Base-by-base conservation (phyloP, 1,140 invertebrate species). In the Zaprionus vittiger region DNA sequence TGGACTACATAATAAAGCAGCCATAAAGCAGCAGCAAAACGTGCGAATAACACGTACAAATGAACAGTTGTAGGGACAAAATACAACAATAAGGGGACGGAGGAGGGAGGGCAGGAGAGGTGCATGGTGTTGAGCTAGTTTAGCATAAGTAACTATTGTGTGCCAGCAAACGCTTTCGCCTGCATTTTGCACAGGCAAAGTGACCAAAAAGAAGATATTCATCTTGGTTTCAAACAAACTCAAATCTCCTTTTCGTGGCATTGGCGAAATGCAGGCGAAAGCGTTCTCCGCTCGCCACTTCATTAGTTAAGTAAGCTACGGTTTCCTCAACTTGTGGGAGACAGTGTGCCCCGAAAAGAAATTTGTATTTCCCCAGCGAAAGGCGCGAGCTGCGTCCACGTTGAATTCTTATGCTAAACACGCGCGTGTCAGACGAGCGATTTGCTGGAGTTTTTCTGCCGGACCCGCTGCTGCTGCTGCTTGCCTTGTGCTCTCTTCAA, bases 11-110 rank as follows among this genome's bases (percentile, higher is more conserved):
- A 89, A 87, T 89, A 89, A 89, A 79, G 83, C 81, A 79, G 84
- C 80, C 84, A 87, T 87, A 89, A 87, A 87, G 72, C 84, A 89
- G 54, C 38, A 74, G 41, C 76, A 66, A 76, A 89, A 90, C 81
- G 85, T 89, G 85, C 81, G 55, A 85, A 90, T 68, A 89, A 89
- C 85, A 89, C 85, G 85, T 89, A 85, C 85, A 90, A 89, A 90
- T 89, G 79, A 66, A 71, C 84, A 79, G 62, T 76, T 72, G 61
- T 76, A 65, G 73, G 70, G 55, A 73, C 64, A 73, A 55, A 55
- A 60, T 59, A 31, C 26, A 71, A 52, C 44, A 34, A 20, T 14
- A 26, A 55, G 41, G 24, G 11, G 20, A 20, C 1, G 44, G 0
- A 4, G 20, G 0, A n/a, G 5, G 47, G 11, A 2, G 38, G 15